Conservation (phyloP, 2,113 vertebrate species). For the rabbit (Oryctolagus cuniculus) region DNA sequence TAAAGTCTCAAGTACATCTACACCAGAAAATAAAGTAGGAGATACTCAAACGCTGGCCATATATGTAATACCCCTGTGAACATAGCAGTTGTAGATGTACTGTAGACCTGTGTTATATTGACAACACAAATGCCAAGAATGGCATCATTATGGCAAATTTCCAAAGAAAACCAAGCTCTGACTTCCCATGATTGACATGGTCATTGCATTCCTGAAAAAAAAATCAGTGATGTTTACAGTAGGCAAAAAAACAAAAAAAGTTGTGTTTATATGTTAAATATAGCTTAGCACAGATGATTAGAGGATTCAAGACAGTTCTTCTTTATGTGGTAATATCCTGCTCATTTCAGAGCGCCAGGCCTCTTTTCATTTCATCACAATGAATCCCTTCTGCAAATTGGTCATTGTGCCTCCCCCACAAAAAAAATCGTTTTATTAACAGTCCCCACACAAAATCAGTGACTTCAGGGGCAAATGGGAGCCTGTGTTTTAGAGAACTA, state of each 20-base stretch:
- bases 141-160: fast-evolving
- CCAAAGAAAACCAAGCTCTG: neutral
- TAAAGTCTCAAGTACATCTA: neutral
- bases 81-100: neutral
- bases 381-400: neutral
- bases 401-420: neutral
- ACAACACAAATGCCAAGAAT: neutral
- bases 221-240: neutral
- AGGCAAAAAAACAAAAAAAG: neutral
- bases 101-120: fast-evolving
- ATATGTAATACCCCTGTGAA: neutral
- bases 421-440: neutral
- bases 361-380: neutral
- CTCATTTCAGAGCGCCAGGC: neutral
- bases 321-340: neutral
- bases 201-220: neutral
- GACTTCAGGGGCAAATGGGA: no score
- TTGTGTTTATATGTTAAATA: neutral
- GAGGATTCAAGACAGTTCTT: neutral
- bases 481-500: neutral
- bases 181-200: neutral
- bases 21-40: neutral
- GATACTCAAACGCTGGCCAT: neutral
- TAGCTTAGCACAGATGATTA: neutral
- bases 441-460: neutral